Base-by-base conservation (phyloP, 2,113 vertebrate species). In the Phalacrocorax carbo region DNA sequence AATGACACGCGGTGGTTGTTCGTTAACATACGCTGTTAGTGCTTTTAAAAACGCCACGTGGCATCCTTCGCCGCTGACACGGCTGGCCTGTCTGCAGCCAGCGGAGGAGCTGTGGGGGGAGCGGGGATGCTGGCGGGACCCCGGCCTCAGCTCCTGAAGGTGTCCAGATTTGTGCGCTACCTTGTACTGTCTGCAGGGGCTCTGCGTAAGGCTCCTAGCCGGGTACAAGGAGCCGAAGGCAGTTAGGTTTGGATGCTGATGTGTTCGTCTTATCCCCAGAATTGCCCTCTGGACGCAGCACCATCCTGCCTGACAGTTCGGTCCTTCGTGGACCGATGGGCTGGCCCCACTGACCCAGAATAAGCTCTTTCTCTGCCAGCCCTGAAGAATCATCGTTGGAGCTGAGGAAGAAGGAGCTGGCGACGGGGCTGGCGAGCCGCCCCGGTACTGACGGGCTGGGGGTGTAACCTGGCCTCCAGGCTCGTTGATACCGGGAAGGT, bases 121-220 rank as follows among this genome's bases (percentile, higher is more conserved):
- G 58, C 25, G 73, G 40, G 48, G 34, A 4, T 7, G 40, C 58
- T 25, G 57, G n/a, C 15, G 52, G 36, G 26, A 34, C 10, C 62
- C 87, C 2, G 32, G 17, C 19, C 46, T 18, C 40, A 5, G 27
- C 22, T 40, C 34, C 9, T 19, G 10, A 5, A 5, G 10, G 14
- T 15, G 32, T 17, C 44, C 36, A 11, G 26, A 11, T 36, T 20
- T 12, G 30, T 36, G 32, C 52, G 20, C 60, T 36, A 1, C 55
- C 23, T 38, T 11, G 16, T 27, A 4, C 55, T 32, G 38, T 11
- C 55, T 7, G 1, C 3, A 34, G 69, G 16, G 22, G 27, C 66
- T 38, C 85, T 32, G 48, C 1, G 0, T 11, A 15, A 10, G 61
- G 10, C 44, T 11, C 2, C 1, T 15, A 21, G 54, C 44, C 36